Evolutionary conservation across 2,797 vertebrate genomes (phyloP).

Genomic region (Clarias laeviceps): DNA sequence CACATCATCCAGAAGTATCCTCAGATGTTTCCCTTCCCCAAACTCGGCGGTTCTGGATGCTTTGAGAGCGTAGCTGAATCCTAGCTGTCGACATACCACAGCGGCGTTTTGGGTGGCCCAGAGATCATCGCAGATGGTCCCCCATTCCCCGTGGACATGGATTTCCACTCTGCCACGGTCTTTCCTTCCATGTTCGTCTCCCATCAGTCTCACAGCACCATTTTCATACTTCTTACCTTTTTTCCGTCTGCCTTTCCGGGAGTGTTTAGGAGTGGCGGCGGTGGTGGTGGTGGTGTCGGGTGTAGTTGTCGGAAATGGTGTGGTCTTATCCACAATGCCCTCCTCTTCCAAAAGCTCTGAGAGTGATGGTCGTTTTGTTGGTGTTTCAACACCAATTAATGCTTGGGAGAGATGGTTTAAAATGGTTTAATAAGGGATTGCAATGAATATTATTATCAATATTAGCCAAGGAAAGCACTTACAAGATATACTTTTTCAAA

Average conservation of each 20-base stretch:
- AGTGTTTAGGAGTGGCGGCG: slow-evolving; percentile 53
- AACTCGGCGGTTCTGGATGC: slow-evolving; percentile 87
- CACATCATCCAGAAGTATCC: slow-evolving; percentile 87
- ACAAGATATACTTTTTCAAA: neutral
- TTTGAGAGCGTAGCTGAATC: slow-evolving; percentile 75
- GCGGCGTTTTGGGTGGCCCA: slow-evolving; percentile 77
- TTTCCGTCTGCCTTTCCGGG: slow-evolving; percentile 62
- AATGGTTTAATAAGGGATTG: neutral
- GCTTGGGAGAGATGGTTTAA: slow-evolving; percentile 62
- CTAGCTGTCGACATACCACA: slow-evolving; percentile 90
- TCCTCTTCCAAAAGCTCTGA: slow-evolving; percentile 17
- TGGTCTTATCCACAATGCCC: slow-evolving; percentile 29
- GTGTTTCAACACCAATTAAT: slow-evolving; percentile 69
- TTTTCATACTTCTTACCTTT: slow-evolving; percentile 67
- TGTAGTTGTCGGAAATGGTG: slow-evolving; percentile 47
- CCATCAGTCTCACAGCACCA: slow-evolving; percentile 79
- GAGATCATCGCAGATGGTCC: slow-evolving; percentile 90
- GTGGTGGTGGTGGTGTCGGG: slow-evolving; percentile 57
- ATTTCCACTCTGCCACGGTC: slow-evolving; percentile 86
- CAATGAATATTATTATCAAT: neutral
- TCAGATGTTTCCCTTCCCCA: slow-evolving; percentile 80
- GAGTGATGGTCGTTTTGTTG: slow-evolving; percentile 57
- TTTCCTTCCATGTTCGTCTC: slow-evolving; percentile 57
- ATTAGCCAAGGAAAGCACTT: neutral
- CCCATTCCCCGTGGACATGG: slow-evolving; percentile 81